Evolutionary conservation across 2,888 invertebrate species (phyloP).

Genomic region (Pachydiplax longipennis): DNA sequence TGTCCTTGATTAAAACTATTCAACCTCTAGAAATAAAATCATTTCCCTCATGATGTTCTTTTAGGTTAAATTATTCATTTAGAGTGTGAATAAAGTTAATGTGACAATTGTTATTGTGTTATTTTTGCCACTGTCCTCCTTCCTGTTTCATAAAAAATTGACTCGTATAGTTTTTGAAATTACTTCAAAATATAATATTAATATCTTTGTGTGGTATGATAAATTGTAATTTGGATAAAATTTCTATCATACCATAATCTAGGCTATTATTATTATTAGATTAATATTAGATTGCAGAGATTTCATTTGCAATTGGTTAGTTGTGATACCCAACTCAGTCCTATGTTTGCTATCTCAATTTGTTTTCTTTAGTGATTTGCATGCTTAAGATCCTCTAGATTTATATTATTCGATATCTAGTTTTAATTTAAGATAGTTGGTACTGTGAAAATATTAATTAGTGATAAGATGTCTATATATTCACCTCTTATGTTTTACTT

Average conservation of each 20-base stretch:
- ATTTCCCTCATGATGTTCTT: no score
- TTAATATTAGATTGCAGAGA: not conserved
- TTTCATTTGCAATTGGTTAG: not conserved
- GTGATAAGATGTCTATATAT: no score
- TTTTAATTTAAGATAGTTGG: not conserved
- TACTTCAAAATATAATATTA: not conserved
- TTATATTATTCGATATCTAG: not conserved
- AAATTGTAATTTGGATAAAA: not conserved
- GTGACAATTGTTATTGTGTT: slow-evolving; percentile 11
- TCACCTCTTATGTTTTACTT: no score
- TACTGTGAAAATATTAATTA: not conserved
- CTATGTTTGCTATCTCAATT: not conserved
- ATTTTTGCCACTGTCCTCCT: not conserved
- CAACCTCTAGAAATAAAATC: no score
- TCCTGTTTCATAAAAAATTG: not conserved
- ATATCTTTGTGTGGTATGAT: not conserved
- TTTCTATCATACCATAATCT: not conserved
- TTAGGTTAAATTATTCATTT: not conserved
- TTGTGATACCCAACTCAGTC: not conserved
- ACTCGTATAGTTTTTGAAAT: not conserved
- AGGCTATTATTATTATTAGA: no score
- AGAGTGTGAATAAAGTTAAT: not conserved
- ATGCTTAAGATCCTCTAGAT: not conserved
- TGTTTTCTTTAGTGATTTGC: not conserved
- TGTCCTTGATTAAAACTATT: no score